phyloP scores from a whole-genome alignment of 2,113 vertebrate genomes.

The Planiliza haematocheilus region DNA sequence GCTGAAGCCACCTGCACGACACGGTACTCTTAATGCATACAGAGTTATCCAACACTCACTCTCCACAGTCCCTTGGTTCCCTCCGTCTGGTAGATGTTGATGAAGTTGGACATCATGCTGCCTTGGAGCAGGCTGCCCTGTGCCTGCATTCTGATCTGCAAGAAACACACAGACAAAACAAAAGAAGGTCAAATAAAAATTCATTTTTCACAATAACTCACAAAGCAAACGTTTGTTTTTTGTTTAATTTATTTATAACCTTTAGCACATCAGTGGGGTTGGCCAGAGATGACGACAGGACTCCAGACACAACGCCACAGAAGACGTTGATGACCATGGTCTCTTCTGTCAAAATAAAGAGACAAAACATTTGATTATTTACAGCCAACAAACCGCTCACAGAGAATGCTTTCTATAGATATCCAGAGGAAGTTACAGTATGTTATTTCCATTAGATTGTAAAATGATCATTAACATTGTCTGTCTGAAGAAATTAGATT shows the following conservation, averaged over 20 bases:
- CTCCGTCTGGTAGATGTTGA: slow-evolving; percentile 97
- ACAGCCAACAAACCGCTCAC: not conserved
- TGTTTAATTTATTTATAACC: slow-evolving; percentile 77
- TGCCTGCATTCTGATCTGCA: slow-evolving; percentile 97
- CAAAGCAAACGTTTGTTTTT: not conserved
- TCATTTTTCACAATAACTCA: no score
- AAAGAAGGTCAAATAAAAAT: no score
- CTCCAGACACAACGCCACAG: slow-evolving; percentile 94
- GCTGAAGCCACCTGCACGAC: no score
- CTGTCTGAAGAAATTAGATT: no score
- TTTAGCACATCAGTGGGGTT: slow-evolving; percentile 97
- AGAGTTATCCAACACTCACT: slow-evolving; percentile 79
- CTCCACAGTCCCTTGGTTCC: slow-evolving; percentile 95
- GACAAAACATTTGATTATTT: not conserved
- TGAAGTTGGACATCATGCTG: slow-evolving; percentile 98
- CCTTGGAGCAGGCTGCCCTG: slow-evolving; percentile 95
- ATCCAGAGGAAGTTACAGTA: not conserved
- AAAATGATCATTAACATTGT: not conserved
- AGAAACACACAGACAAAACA: not conserved
- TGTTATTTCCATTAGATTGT: not conserved
- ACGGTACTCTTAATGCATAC: no score
- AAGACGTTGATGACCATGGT: slow-evolving; percentile 97
- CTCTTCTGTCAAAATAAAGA: slow-evolving; percentile 87
- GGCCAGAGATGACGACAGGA: slow-evolving; percentile 93
- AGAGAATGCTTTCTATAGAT: not conserved